These are phyloP conservation scores for Motacilla tschutschensis DNA, from an alignment of 2,113 vertebrate genomes.

Conservation along the genomic window DNA sequence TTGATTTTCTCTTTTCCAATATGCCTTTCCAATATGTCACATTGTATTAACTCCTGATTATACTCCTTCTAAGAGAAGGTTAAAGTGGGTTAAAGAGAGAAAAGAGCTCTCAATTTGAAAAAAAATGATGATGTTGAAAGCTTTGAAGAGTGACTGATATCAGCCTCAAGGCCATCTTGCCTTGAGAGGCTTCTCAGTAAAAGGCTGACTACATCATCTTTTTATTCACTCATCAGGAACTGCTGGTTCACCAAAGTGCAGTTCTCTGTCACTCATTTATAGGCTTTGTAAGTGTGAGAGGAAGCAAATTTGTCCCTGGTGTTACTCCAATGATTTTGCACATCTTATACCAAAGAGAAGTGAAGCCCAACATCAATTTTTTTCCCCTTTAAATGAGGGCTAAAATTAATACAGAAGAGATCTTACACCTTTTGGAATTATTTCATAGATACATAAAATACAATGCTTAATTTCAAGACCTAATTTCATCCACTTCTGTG, in stretches of 20 bases:
- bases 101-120: slow-evolving; percentile 17
- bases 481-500: background rate
- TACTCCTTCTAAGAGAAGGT: background rate
- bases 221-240: background rate
- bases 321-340: background rate
- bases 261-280: background rate
- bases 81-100: slow-evolving; percentile 19
- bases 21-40: background rate
- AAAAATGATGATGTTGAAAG: background rate
- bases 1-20: background rate
- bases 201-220: background rate
- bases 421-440: background rate
- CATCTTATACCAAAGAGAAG: background rate
- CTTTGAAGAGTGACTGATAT: slow-evolving; percentile 1
- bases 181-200: background rate
- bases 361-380: background rate
- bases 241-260: background rate
- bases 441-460: background rate
- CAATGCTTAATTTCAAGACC: background rate
- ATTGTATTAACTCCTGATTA: background rate
- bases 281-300: background rate
- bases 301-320: background rate
- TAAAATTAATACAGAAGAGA: background rate
- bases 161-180: slow-evolving; percentile 3
- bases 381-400: background rate